Base-by-base conservation (phyloP, 2,888 invertebrate genomes). In the Xylota sylvarum region DNA sequence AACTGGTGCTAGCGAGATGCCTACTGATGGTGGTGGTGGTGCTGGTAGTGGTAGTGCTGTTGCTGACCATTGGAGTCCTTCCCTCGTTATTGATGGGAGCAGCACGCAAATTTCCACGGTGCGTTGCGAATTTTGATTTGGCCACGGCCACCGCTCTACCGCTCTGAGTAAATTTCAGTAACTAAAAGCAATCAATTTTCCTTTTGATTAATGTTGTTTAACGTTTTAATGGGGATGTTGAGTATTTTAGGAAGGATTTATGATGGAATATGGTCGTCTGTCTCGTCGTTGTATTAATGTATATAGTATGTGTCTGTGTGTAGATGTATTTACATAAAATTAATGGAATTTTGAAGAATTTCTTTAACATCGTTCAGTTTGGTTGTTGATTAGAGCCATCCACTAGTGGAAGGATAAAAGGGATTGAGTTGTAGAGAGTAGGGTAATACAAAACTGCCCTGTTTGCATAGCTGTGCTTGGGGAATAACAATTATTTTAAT, bases 151-250 rank as follows among this genome's bases (percentile, higher is more conserved):
- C 12, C 46, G 37, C 30, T n/a, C n/a, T 5, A 3, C 50, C 35
- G 12, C 70, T 17, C 35, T 58, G 55, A 78, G 64, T 58, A 50
- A 60, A 78, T 43, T 64, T 40, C 62, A 65, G 50, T 35, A 58
- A 58, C 65, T 52, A 55, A 76, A 64, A 77, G 60, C 60, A 86
- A 86, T 81, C 81, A 86, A 86, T 86, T 77, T 77, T 60, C 77
- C 55, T 67, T 84, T 72, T 81, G 85, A 86, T 86, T 81, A 86
- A 86, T 86, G 85, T 73, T 86, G 69, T 74, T 78, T 84, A 69
- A 58, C 70, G 70, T 70, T 72, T 79, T 56, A 64, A 69, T 73
- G 74, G 84, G 55, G 32, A 40, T 50, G 74, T 43, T 84, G 73
- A 79, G 69, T 56, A 70, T 74, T 84, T 50, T 48, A 56, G 79